Base-by-base conservation (phyloP, 2,113 vertebrate species). In the Calypte anna region DNA sequence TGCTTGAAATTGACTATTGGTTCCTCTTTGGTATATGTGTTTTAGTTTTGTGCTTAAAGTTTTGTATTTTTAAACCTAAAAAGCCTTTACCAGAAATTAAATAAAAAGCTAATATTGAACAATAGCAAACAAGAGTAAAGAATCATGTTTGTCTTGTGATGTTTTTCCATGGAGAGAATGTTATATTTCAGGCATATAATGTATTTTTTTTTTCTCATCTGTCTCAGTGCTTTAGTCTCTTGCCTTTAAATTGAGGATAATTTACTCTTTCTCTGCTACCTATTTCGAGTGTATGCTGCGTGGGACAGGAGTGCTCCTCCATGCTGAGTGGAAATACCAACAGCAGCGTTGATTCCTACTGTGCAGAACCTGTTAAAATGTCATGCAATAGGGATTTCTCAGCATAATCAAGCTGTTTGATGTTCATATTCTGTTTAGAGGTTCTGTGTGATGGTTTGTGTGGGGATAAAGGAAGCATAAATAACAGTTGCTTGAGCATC, bases 341-440 rank as follows among this genome's bases (percentile, higher is more conserved):
- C 59, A 84, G 74, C 81, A 84, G 59, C 0, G 10, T 53, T 78
- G 81, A 73, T 36, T 91, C 81, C 66, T 91, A n/a, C 81, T 79
- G 88, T 91, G 88, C 81, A 40, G 81, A 90, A 44, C 43, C 48
- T 58, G 69, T 73, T 55, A 79, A 62, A 89, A 77, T 55, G 82
- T 85, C 69, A 79, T 1, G 21, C 54, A 62, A 82, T 43, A 48
- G 44, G 73, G 38, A 75, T 94, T 86, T 92, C 70, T 74, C 31
- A 75, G 67, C 53, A 72, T n/a, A 43, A 40, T 78, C 79, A 82
- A 92, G 66, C 78, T 88, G 84, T 82, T 88, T 88, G 90, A 70
- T 76, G 67, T 67, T 73, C 70, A 59, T 73, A 76, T 57, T 67
- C 78, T 79, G 68, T 78, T 87, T 80, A 57, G 63, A 40, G 70